Evolutionary conservation across 1,140 invertebrate species (phyloP).

Genomic region (Ctenoplectra terminalis): DNA sequence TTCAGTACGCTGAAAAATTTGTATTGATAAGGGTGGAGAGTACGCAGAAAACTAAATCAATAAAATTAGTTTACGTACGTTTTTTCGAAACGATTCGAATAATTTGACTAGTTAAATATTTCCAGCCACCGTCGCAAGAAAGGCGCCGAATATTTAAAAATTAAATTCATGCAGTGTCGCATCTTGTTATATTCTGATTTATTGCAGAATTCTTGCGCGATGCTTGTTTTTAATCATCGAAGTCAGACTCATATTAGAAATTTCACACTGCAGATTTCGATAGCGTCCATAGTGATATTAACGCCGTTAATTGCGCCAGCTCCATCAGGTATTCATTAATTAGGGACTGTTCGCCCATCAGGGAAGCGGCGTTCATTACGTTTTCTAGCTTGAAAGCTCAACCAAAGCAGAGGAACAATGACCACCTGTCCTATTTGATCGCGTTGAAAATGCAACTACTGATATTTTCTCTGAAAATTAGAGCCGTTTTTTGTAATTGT

Average conservation of each 20-base stretch:
- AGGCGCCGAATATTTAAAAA: not conserved
- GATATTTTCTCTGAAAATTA: not conserved
- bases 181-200: not conserved
- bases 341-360: slow-evolving; percentile 18
- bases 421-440: not conserved
- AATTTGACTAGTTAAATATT: no score
- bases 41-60: no score
- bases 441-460: not conserved
- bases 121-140: not conserved
- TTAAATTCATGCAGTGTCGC: no score
- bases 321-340: slow-evolving; percentile 67
- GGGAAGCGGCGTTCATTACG: slow-evolving; percentile 35
- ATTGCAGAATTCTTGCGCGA: not conserved
- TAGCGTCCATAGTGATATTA: slow-evolving; percentile 35
- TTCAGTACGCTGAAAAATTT: no score
- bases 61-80: no score
- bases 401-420: not conserved
- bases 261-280: slow-evolving; percentile 18
- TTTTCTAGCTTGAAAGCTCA: not conserved
- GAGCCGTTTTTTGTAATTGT: not conserved
- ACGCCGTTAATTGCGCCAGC: slow-evolving; percentile 59
- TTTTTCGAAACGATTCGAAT: not conserved
- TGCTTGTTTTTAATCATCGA: no score
- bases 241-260: not conserved
- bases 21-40: no score